Evolutionary conservation across 2,113 vertebrate species (phyloP).

Genomic region (Xiphophorus maculatus): DNA sequence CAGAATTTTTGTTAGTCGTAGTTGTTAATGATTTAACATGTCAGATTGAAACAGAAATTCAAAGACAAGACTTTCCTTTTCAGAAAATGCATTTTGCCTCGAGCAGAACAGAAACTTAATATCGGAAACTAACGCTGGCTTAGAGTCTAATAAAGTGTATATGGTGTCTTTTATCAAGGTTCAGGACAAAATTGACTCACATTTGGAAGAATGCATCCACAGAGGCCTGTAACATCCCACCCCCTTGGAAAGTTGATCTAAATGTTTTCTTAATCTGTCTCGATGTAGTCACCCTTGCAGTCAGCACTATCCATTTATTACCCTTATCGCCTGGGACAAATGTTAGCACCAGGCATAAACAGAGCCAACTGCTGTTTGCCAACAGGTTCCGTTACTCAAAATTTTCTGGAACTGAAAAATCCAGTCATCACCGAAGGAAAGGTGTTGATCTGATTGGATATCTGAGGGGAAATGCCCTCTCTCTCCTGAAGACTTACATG

Average conservation of each 20-base stretch:
- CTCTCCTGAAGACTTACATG: no score
- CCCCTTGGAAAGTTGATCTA: neutral
- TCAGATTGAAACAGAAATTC: neutral
- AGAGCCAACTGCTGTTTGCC: neutral
- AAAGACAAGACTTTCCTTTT: neutral
- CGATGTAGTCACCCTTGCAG: no score
- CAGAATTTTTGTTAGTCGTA: no score
- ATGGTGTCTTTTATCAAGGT: neutral
- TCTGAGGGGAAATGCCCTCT: no score
- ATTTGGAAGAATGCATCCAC: neutral
- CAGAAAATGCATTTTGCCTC: neutral
- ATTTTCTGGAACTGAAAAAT: neutral
- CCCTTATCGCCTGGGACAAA: neutral
- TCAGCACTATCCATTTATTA: neutral
- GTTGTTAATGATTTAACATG: neutral
- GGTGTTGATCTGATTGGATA: no score
- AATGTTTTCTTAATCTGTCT: no score
- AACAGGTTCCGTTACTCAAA: neutral
- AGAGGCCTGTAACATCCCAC: neutral
- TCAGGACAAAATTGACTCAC: neutral
- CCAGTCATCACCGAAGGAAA: no score
- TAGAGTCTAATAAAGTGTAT: neutral
- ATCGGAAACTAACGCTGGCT: neutral
- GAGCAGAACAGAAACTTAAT: neutral
- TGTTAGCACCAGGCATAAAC: neutral